Conservation (phyloP, 2,113 vertebrate species). For the Cololabis saira region DNA sequence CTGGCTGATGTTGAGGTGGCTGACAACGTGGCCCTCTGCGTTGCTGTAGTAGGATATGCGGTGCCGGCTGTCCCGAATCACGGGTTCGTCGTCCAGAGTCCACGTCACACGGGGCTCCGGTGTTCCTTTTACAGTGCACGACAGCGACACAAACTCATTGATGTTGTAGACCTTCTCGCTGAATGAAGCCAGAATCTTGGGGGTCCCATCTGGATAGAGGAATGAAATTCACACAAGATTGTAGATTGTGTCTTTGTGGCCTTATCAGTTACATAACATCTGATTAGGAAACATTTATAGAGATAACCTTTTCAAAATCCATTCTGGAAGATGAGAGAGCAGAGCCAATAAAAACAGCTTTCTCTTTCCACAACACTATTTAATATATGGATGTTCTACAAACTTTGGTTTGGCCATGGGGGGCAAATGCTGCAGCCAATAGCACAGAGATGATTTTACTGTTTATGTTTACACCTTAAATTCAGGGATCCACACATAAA, state of each 20-base stretch:
- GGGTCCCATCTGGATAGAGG: conserved; percentile 90
- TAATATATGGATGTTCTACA: no score
- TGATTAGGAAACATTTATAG: background rate
- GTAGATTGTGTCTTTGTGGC: no score
- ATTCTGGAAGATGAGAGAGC: no score
- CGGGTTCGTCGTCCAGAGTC: conserved; percentile 94
- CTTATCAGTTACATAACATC: background rate
- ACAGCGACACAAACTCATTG: conserved; percentile 93
- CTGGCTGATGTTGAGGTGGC: conserved; percentile 97
- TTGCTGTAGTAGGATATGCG: conserved; percentile 93
- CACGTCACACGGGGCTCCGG: conserved; percentile 92
- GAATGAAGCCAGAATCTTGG: conserved; percentile 96
- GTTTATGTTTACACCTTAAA: no score
- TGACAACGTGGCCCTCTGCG: conserved; percentile 91
- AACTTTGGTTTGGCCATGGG: no score
- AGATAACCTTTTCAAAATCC: background rate
- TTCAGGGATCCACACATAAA: no score
- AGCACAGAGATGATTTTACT: no score
- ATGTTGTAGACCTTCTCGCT: conserved; percentile 98
- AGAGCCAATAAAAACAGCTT: no score
- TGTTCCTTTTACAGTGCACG: conserved; percentile 96
- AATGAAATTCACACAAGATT: conserved; percentile 1
- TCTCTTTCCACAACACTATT: no score
- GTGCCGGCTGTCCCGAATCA: conserved; percentile 90
- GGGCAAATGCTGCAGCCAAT: no score